phyloP scores from a whole-genome alignment of 2,888 invertebrate genomes.

The Esperia sulphurella region DNA sequence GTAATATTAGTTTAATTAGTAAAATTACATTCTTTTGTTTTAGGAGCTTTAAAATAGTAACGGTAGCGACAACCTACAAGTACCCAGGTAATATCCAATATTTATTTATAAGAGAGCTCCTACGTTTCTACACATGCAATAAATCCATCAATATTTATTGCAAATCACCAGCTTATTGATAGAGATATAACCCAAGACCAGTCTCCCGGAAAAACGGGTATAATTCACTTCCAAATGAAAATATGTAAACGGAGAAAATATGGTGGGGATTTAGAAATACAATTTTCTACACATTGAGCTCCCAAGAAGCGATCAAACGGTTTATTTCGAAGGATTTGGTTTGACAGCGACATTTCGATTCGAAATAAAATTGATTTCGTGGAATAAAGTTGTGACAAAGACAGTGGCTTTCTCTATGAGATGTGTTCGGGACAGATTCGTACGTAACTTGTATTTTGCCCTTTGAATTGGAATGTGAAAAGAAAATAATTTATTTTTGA shows the following conservation, averaged over 20 bases:
- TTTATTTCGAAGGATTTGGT: slow-evolving; percentile 45
- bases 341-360: slow-evolving; percentile 52
- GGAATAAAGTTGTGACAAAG: slow-evolving; percentile 20
- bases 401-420: slow-evolving; percentile 5
- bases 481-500: too few relatives aligned
- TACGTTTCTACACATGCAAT: not conserved
- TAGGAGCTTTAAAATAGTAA: not conserved
- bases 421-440: not conserved
- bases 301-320: slow-evolving; percentile 39
- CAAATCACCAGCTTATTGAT: slow-evolving; percentile 9
- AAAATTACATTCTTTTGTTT: not conserved
- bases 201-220: slow-evolving; percentile 14
- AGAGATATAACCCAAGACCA: slow-evolving; percentile 8
- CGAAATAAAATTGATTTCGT: slow-evolving; percentile 30
- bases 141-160: slow-evolving; percentile 12
- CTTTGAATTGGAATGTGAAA: not conserved
- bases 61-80: not conserved
- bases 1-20: not conserved
- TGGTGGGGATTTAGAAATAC: slow-evolving; percentile 46
- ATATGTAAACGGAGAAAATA: slow-evolving; percentile 27
- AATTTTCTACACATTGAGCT: slow-evolving; percentile 55
- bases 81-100: slow-evolving; percentile 2
- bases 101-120: slow-evolving; percentile 1
- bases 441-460: not conserved
- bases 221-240: slow-evolving; percentile 11